Evolutionary conservation across 2,797 vertebrate species (phyloP), one percentile per base, ranked within the genome.

Genomic region (Sebastes melanostomus): DNA sequence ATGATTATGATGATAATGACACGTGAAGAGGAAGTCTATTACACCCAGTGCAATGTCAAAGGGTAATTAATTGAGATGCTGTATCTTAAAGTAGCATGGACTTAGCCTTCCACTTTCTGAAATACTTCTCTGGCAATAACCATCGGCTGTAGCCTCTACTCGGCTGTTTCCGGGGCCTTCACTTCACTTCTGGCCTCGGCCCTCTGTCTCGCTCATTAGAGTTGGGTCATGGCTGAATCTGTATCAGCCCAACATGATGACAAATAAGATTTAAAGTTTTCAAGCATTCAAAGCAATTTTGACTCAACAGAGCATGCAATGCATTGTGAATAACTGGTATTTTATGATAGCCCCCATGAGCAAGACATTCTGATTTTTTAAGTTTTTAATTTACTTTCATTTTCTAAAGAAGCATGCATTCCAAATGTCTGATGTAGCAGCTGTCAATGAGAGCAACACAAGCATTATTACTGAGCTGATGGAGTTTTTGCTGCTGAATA

Each of bases 1-100:
- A 84, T 83, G 68, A 88, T 67, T 30, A 77, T 20, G 4, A 77
- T n/a, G 3, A 66, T 67, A 66, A 76, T 60, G 54, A 81, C 10
- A 67, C 72, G 61, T 46, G 18, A 72, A 42, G 63, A 78, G 71
- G 52, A 62, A 32, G 76, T 62, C 34, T 77, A 66, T 85, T 73
- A 52, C 38, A 86, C 75, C 77, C 74, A 72, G 79, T 69, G 60
- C 25, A 36, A 60, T 32, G 42, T 83, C 29, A 69, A 72, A 63
- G 34, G 66, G 67, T 20, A 85, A 84, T 78, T 85, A n/a, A 71
- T 46, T 58, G 42, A 73, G 82, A 88, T 88, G 66, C 88, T 89
- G 84, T 82, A 81, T 89, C 86, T 90, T 80, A 62, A 86, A 83
- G 93, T 94, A 94, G 94, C 95, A 94, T 93, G 87, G 75, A 84